Conservation (phyloP, 1,140 invertebrate genomes). For the Ceratitis capitata region DNA sequence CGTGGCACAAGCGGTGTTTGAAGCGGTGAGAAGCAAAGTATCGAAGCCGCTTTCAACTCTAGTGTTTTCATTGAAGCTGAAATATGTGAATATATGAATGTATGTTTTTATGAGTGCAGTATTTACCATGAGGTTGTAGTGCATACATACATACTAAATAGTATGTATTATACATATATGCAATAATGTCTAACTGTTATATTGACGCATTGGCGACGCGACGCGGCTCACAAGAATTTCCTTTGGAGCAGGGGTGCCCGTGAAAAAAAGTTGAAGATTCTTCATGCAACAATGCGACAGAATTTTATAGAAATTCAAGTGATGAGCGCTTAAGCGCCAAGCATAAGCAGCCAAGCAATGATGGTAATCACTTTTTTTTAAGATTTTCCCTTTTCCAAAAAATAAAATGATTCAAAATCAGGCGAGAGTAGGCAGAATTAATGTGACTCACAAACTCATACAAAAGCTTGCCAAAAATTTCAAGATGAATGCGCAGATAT, state of each 20-base stretch:
- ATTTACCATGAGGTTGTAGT: neutral
- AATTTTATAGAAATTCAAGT: neutral
- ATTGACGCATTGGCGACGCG: neutral
- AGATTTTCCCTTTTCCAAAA: neutral
- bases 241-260: neutral
- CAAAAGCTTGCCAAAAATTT: too few relatives aligned
- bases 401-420: neutral
- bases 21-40: neutral
- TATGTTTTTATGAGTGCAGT: too few relatives aligned
- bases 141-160: neutral
- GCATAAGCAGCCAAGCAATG: neutral
- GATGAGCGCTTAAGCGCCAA: slow-evolving; percentile 19
- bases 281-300: slow-evolving; percentile 1
- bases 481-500: too few relatives aligned
- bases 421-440: neutral
- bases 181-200: slow-evolving; percentile 11
- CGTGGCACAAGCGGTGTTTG: neutral
- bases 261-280: neutral
- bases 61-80: slow-evolving; percentile 24
- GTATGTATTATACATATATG: neutral
- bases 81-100: slow-evolving; percentile 13
- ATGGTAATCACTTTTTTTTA: slow-evolving; percentile 5
- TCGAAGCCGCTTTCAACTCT: neutral
- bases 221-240: neutral
- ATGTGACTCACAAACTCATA: neutral